Conservation (phyloP, 2,797 vertebrate genomes). For the Sarcophilus harrisii region DNA sequence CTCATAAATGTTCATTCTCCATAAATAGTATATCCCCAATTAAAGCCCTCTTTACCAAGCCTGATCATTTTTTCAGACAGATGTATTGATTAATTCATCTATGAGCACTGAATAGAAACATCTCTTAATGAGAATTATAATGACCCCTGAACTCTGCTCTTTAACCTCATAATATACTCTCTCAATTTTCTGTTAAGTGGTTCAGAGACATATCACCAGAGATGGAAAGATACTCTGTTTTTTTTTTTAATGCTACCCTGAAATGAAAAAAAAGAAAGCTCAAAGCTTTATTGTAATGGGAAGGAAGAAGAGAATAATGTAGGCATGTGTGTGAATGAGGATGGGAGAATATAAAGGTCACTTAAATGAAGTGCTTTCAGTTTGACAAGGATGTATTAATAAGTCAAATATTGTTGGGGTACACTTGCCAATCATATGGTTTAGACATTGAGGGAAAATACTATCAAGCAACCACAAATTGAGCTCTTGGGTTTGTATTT, state of each 20-base stretch:
- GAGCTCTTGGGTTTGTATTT: not conserved
- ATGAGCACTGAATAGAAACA: constrained; percentile 83
- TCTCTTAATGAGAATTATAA: constrained; percentile 86
- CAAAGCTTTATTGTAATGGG: constrained; percentile 82
- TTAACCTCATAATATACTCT: constrained; percentile 84
- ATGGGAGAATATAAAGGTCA: constrained; percentile 76
- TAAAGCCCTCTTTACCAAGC: constrained; percentile 84
- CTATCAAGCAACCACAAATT: constrained; percentile 63
- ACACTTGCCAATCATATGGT: constrained; percentile 77
- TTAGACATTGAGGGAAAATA: constrained; percentile 54
- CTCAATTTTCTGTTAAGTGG: constrained; percentile 86
- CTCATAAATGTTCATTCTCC: constrained; percentile 77
- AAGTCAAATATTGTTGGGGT: constrained; percentile 76
- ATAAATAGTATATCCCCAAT: constrained; percentile 83
- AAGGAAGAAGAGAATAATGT: constrained; percentile 2
- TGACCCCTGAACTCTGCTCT: constrained; percentile 84
- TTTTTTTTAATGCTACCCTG: constrained; percentile 82
- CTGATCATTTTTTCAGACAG: constrained; percentile 84
- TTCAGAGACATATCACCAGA: constrained; percentile 79
- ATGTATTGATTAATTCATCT: constrained; percentile 85
- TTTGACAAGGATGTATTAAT: constrained; percentile 81
- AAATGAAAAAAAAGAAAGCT: constrained; percentile 75
- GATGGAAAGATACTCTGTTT: constrained; percentile 79
- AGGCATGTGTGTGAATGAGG: not conserved
- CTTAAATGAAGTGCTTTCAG: constrained; percentile 76